Conservation (phyloP, 2,797 vertebrate species). For the Oreochromis mossambicus region DNA sequence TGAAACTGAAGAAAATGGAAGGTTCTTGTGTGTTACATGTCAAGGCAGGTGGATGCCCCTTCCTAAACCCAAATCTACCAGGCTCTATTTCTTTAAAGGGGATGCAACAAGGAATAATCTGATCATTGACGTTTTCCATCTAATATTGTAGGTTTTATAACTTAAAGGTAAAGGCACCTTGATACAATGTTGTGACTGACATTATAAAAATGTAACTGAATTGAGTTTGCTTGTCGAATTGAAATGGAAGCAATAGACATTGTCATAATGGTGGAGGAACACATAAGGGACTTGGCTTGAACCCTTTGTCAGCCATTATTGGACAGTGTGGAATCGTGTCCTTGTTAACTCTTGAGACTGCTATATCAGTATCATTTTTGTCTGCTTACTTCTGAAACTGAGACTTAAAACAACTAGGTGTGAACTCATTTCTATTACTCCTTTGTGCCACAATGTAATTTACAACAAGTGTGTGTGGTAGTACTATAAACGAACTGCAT, state of each 20-base stretch:
- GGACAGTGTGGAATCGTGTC: background rate
- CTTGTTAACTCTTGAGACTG: background rate
- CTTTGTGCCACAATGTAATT: background rate
- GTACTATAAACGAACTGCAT: background rate
- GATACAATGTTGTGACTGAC: background rate
- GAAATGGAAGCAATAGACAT: background rate
- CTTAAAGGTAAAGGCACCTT: background rate
- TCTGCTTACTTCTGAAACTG: background rate
- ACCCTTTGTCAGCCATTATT: background rate
- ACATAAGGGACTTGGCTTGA: background rate
- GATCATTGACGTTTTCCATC: background rate
- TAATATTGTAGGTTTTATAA: background rate
- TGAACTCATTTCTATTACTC: background rate
- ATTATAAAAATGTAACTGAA: background rate
- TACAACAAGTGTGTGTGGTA: background rate
- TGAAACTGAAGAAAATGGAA: background rate
- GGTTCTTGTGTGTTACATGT: background rate
- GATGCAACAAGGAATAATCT: background rate
- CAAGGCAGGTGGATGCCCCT: background rate
- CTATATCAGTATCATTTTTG: background rate
- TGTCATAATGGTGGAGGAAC: background rate
- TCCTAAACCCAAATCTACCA: background rate
- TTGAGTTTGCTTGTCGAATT: too few relatives aligned
- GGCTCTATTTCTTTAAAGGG: background rate
- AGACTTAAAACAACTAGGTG: background rate